Conservation (phyloP, 2,888 invertebrate species). For the Drosophila mimetica region DNA sequence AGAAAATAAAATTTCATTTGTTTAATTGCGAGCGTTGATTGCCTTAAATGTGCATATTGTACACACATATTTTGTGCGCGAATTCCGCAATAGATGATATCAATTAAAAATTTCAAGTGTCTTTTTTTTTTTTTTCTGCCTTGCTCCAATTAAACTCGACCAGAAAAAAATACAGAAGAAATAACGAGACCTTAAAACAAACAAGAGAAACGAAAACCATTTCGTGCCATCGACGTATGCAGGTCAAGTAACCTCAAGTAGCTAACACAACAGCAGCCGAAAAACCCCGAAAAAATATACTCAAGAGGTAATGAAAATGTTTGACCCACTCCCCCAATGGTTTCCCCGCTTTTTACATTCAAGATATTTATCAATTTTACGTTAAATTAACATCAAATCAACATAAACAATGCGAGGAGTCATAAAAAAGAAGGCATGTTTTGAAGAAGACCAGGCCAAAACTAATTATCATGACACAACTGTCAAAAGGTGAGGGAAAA, state of each 20-base stretch:
- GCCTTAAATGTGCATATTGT: conserved; percentile 59
- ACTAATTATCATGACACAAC: conserved; percentile 80
- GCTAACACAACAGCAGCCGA: conserved; percentile 34
- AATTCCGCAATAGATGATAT: conserved; percentile 57
- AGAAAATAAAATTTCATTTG: conserved; percentile 44
- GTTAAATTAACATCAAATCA: conserved; percentile 78
- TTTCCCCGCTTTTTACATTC: conserved; percentile 4
- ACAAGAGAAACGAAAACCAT: conserved; percentile 41
- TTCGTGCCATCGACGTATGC: conserved; percentile 45
- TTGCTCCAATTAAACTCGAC: conserved; percentile 56
- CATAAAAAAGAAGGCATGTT: conserved; percentile 69
- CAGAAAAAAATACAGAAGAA: conserved; percentile 4
- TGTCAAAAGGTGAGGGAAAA: conserved; percentile 58
- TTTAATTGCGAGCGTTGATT: conserved; percentile 73
- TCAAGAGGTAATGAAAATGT: conserved; percentile 65
- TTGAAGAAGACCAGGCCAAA: conserved; percentile 29
- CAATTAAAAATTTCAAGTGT: conserved; percentile 65
- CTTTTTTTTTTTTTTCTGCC: conserved; percentile 45
- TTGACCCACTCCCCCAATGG: conserved; percentile 14
- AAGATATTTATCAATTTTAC: conserved; percentile 77
- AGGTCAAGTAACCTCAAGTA: conserved; percentile 67
- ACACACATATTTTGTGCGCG: conserved; percentile 34
- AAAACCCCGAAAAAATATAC: conserved; percentile 9
- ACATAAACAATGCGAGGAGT: conserved; percentile 71
- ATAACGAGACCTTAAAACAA: conserved; percentile 24